Percentiles rank a stretch among this genome's conserved stretches.
Evolutionary conservation across 2,888 invertebrate genomes (phyloP).

Genomic region (Drosophila niveifrons): DNA sequence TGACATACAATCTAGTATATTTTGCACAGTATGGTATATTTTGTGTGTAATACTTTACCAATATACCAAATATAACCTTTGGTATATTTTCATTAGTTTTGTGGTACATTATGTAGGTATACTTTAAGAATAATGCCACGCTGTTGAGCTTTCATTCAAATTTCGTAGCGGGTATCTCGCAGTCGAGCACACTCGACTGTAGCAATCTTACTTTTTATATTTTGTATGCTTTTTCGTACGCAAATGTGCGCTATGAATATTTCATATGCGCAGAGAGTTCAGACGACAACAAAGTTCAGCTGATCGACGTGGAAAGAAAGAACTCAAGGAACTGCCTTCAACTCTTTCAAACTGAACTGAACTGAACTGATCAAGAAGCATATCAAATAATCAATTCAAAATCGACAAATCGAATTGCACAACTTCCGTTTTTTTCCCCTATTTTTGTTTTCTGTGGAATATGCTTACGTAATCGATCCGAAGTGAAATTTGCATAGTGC

Average conservation of each 20-base stretch:
- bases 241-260: slow-evolving; percentile 47
- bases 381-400: slow-evolving; percentile 61
- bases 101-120: no score
- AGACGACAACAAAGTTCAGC: neutral
- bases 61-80: no score
- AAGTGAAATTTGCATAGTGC: slow-evolving; percentile 55
- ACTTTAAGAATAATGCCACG: no score
- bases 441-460: slow-evolving; percentile 45
- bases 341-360: neutral
- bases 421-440: slow-evolving; percentile 17
- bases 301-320: no score
- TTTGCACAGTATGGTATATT: no score
- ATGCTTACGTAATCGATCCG: slow-evolving; percentile 67
- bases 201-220: neutral
- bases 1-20: no score
- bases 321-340: slow-evolving; percentile 12
- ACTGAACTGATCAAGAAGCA: neutral
- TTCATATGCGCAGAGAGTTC: slow-evolving; percentile 15
- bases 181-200: no score
- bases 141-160: no score
- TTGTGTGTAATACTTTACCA: no score
- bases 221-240: slow-evolving; percentile 18
- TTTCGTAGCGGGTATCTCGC: no score
- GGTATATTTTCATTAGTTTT: no score
- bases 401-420: slow-evolving; percentile 39